Conservation (phyloP, 2,113 vertebrate species). For the Rhinolophus ferrumequinum region DNA sequence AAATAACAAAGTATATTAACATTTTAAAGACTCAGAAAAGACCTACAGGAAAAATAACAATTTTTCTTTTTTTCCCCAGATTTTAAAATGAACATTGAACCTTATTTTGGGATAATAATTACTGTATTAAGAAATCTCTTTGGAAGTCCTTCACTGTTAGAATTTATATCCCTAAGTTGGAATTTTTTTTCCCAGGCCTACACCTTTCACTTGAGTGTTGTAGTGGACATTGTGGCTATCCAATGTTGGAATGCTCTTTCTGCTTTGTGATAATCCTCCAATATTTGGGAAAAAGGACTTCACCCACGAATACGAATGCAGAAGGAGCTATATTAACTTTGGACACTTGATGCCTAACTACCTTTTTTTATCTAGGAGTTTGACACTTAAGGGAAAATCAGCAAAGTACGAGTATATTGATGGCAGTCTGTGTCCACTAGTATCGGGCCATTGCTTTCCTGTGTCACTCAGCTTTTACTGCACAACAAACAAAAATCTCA, state of each 20-base stretch:
- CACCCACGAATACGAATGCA: neutral
- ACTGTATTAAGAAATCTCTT: neutral
- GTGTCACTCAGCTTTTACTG: neutral
- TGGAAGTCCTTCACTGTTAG: neutral
- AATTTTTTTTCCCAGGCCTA: neutral
- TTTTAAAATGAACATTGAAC: neutral
- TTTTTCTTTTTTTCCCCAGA: neutral
- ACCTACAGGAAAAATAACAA: neutral
- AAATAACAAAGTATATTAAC: neutral
- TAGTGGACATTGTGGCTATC: neutral
- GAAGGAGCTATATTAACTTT: neutral
- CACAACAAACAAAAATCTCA: neutral
- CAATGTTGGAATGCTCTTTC: neutral
- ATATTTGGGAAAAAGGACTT: neutral
- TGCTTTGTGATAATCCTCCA: neutral
- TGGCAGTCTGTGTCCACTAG: neutral
- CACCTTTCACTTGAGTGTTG: neutral
- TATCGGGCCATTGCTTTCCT: neutral
- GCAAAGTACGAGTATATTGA: neutral
- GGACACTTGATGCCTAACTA: neutral
- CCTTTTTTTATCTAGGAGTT: neutral
- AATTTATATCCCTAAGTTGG: neutral
- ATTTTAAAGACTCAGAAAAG: neutral
- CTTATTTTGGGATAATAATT: neutral
- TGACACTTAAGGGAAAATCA: neutral